Conservation (phyloP, 2,888 invertebrate species). For the Lapara coniferarum region DNA sequence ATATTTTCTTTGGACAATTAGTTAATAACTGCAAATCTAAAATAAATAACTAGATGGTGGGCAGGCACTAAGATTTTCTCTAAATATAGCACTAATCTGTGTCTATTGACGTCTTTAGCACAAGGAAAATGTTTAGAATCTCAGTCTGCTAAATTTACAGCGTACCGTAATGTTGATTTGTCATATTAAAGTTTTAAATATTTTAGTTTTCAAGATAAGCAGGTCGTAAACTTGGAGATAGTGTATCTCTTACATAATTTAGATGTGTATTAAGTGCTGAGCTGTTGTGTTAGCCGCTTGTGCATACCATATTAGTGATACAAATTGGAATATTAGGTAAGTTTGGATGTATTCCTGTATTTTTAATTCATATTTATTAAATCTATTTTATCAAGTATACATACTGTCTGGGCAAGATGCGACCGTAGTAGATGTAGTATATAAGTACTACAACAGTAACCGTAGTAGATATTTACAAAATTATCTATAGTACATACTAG, state of each 20-base stretch:
- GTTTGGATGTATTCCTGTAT: not conserved
- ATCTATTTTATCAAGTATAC: too few species aligned
- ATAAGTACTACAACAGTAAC: too few species aligned
- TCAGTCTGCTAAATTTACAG: not conserved
- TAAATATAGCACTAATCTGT: too few species aligned
- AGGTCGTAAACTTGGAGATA: slow-evolving; percentile 24
- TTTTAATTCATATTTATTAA: not conserved
- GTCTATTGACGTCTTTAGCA: too few species aligned
- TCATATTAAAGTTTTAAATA: slow-evolving; percentile 1
- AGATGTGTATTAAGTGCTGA: not conserved
- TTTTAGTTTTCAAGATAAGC: slow-evolving; percentile 11
- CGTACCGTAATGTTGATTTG: not conserved
- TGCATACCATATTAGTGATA: slow-evolving; percentile 7
- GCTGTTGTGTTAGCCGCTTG: slow-evolving; percentile 12
- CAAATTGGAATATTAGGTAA: not conserved
- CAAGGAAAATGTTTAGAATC: slow-evolving; percentile 16
- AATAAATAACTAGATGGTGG: too few species aligned
- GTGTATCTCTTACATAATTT: slow-evolving; percentile 19
- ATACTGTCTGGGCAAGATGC: too few species aligned
- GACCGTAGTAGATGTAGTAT: too few species aligned
- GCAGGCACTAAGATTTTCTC: too few species aligned
- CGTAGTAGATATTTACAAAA: too few species aligned
- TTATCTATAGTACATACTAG: too few species aligned
- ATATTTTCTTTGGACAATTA: too few species aligned
- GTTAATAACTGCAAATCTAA: too few species aligned